Percentiles rank a stretch among this genome's conserved stretches.
Conservation (phyloP, 2,797 vertebrate genomes). For the Paguma larvata region DNA sequence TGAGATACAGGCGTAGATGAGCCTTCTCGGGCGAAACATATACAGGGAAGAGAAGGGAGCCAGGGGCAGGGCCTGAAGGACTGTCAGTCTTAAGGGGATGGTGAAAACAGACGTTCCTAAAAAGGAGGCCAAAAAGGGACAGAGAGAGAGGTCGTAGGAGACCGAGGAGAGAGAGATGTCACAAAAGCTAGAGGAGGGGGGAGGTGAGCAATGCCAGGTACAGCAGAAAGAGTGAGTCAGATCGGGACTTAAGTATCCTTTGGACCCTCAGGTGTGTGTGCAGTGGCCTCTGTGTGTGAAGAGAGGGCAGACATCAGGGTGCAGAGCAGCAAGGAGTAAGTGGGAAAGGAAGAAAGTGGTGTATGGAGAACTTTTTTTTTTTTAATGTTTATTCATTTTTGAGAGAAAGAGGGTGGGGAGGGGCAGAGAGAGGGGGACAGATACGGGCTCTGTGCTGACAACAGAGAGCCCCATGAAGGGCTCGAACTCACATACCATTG, state of each 20-base stretch:
- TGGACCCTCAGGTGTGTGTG: not conserved
- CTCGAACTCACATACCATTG: too few species aligned
- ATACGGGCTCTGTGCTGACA: too few species aligned
- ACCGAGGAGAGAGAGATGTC: not conserved
- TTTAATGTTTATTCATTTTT: too few species aligned
- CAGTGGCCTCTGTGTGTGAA: too few species aligned
- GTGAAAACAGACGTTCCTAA: not conserved
- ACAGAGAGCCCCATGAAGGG: too few species aligned
- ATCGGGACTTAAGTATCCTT: rapidly evolving
- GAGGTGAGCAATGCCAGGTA: not conserved
- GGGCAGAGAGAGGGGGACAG: too few species aligned
- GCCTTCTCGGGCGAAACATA: not conserved
- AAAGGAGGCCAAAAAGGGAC: not conserved
- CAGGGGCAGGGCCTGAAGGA: not conserved
- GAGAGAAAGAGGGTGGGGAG: too few species aligned
- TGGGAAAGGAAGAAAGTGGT: too few species aligned
- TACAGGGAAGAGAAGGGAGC: not conserved
- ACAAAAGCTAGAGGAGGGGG: too few species aligned
- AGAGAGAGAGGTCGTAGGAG: not conserved
- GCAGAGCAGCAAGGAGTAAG: not conserved
- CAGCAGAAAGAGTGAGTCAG: not conserved
- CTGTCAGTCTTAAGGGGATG: not conserved
- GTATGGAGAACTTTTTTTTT: not conserved
- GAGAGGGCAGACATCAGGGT: not conserved
- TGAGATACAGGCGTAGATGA: not conserved